Evolutionary conservation across 1,140 invertebrate species (phyloP), one percentile per base, ranked within the genome.

Genomic region (Cataglyphis hispanica): DNA sequence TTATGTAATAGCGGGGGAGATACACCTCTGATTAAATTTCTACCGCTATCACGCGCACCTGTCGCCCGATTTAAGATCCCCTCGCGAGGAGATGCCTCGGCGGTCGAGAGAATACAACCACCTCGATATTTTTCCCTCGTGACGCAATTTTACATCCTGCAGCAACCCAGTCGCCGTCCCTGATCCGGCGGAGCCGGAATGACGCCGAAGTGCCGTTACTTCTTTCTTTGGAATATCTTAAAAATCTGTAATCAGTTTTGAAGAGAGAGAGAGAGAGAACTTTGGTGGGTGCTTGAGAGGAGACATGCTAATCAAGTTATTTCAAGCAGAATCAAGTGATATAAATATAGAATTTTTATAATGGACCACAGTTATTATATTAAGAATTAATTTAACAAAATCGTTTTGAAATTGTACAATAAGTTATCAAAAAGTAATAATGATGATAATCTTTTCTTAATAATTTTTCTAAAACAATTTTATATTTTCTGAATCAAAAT

Each of bases 21-120:
- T 72, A 76, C 50, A 50, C 46, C 46, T 50, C 78, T 84, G 80
- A 87, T 84, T 88, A 87, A 88, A 88, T 84, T 76, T 67, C 46
- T 46, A 22, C 61, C 43, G 87, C 78, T 75, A 66, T 88, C 86
- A 88, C 31, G 63, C 46, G 37, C 78, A 76, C 63, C 77, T 88
- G 86, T 34, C 19, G 43, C 25, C 85, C 78, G 87, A 88, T 88
- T 76, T 84, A 87, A 88, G 70, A 84, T 88, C 86, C 85, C 85
- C 77, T 83, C 56, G 86, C 81, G 64, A 88, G 81, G 86, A 88
- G 72, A 75, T 37, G 37, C 43, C 22, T n/a, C 50, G 43, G 31
- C 43, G 70, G 63, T 58, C 40, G 70, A 67, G 81, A 85, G 63
- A 85, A 70, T 50, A 67, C 72, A 40, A 60, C 63, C 11, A 50